phyloP scores from a whole-genome alignment of 2,888 invertebrate species.

The Zaprionus obscuricornis region DNA sequence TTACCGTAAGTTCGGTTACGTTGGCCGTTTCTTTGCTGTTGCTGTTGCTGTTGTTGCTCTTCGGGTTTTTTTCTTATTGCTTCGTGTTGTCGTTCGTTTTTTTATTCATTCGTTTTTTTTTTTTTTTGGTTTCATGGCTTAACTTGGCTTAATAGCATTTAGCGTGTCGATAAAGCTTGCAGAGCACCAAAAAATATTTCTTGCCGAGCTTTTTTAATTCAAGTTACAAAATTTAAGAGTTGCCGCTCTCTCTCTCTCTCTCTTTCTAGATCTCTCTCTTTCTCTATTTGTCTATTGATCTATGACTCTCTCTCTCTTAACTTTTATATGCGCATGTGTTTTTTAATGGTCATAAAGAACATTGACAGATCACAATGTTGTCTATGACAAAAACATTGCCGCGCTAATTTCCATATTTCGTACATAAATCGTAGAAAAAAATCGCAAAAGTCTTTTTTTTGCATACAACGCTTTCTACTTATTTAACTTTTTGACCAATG shows the following conservation, averaged over 20 bases:
- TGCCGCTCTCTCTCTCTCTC: not conserved
- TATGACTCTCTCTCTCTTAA: slow-evolving; percentile 25
- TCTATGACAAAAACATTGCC: slow-evolving; percentile 25
- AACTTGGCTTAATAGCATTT: slow-evolving; percentile 65
- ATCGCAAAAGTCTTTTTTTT: not conserved
- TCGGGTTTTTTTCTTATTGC: slow-evolving; percentile 40
- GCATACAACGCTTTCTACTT: slow-evolving; percentile 63
- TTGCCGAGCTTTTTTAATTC: no score
- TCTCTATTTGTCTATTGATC: not conserved
- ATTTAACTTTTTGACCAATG: no score
- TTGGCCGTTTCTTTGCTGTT: slow-evolving; percentile 53
- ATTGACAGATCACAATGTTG: slow-evolving; percentile 34
- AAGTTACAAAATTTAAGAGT: slow-evolving; percentile 39
- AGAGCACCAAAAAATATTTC: slow-evolving; percentile 40
- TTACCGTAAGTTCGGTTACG: slow-evolving; percentile 78
- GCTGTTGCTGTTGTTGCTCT: slow-evolving; percentile 39
- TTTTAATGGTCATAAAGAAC: no score
- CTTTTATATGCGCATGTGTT: slow-evolving; percentile 2
- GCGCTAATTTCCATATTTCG: slow-evolving; percentile 53
- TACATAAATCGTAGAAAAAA: slow-evolving; percentile 56
- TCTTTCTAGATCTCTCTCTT: slow-evolving; percentile 6
- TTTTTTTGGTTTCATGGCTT: slow-evolving; percentile 71
- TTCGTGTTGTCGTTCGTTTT: slow-evolving; percentile 1
- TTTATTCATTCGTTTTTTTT: slow-evolving; percentile 21
- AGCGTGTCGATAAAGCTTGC: slow-evolving; percentile 62